Base-by-base conservation (phyloP, 2,797 vertebrate genomes). In the Eidolon dupreanum region DNA sequence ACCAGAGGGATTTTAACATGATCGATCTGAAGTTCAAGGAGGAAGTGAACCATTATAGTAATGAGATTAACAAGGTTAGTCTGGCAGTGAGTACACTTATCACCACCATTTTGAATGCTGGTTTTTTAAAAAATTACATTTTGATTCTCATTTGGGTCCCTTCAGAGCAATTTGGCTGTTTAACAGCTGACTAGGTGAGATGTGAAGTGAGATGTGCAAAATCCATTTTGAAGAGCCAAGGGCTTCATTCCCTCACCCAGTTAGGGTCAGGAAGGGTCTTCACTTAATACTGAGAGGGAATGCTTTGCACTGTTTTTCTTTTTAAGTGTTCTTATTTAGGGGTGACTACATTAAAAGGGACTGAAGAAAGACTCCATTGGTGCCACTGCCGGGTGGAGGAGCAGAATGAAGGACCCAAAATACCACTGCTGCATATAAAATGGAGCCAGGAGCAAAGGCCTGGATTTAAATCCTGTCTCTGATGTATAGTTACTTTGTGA, bases 1-100 rank as follows among this genome's bases (percentile, higher is more conserved):
- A 99, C 98, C 99, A 99, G 98, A 99, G 99, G 95, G 99, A 99
- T 97, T 99, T 99, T 98, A 99, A 99, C 98, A 98, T 99, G 98
- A 99, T 99, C 16, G 99, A 99, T 98, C 97, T 99, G 98, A 99
- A 99, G 98, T 99, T 99, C 98, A 99, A 99, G 98, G 99, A 99
- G 97, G 99, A 99, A 98, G 99, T 99, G 91, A 99, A 99, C 98
- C 99, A 98, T 96, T 99, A 99, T 95, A 99, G 99, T 99, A 99
- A 99, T 66, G 99, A 99, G 78, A 99, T 99, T 95, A 99, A 99
- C 98, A 99, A 99, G 99, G 99, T 99, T 95, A 96, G 98, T 84
- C 92, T 43, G 3, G 68, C 7, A 33, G 28, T 59, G 36, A 24
- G 17, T 68, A 74, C 12, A 41, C 20, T 79, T 49, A 86, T 59